Conservation (phyloP, 2,888 invertebrate genomes). For the Drosophila antonietae region DNA sequence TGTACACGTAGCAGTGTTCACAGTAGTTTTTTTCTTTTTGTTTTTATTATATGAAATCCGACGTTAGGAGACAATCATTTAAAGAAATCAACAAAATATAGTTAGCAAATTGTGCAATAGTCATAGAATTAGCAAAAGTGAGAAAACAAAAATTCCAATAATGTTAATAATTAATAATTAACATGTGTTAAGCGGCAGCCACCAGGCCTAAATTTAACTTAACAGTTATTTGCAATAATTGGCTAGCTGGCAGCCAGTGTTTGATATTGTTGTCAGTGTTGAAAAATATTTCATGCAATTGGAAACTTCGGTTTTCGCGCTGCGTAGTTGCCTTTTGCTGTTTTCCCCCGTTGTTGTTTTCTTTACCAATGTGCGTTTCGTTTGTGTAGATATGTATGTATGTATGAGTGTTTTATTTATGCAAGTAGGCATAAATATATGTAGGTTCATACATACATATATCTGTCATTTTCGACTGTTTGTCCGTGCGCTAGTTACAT, state of each 20-base stretch:
- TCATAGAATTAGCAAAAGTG: slow-evolving; percentile 35
- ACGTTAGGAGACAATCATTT: slow-evolving; percentile 33
- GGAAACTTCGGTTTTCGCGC: slow-evolving; percentile 55
- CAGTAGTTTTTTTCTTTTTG: slow-evolving; percentile 37
- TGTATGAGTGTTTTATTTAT: slow-evolving; percentile 19
- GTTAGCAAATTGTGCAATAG: slow-evolving; percentile 64
- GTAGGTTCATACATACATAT: slow-evolving; percentile 16
- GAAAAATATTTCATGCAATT: slow-evolving; percentile 42
- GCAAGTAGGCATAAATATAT: slow-evolving; percentile 16
- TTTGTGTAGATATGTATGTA: not conserved
- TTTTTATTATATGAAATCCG: slow-evolving; percentile 52
- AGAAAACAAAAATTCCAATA: slow-evolving; percentile 31
- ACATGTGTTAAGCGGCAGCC: slow-evolving; percentile 24
- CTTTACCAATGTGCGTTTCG: slow-evolving; percentile 18
- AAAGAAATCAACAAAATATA: slow-evolving; percentile 22
- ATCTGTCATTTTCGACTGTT: slow-evolving; percentile 28
- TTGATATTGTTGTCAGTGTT: slow-evolving; percentile 52
- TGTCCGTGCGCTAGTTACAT: slow-evolving; percentile 35
- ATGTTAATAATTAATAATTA: slow-evolving; percentile 53
- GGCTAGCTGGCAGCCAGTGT: slow-evolving; percentile 51
- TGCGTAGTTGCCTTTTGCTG: slow-evolving; percentile 50
- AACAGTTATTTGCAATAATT: slow-evolving; percentile 51
- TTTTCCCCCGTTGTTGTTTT: slow-evolving; percentile 46
- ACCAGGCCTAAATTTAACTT: slow-evolving; percentile 13
- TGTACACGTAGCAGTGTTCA: slow-evolving; percentile 71